Evolutionary conservation across 35 echinoderm and acorn worm genomes (phyloP).

Genomic region (Lytechinus variegatus): DNA sequence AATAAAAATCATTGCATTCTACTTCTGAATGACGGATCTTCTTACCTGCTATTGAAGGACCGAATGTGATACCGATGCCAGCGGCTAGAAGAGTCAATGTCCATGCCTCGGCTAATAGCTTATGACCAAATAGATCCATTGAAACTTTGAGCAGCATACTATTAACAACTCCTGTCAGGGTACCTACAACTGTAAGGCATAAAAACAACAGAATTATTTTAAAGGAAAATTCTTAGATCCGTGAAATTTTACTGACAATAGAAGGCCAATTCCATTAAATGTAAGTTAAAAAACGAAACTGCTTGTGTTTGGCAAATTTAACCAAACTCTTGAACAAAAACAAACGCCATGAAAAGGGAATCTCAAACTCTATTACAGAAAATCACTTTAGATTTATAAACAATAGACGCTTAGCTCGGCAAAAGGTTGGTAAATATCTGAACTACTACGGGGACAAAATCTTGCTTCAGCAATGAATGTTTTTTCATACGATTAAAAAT

Average conservation of each 20-base stretch:
- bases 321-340: no score
- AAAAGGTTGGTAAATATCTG: no score
- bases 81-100: conserved; percentile 86
- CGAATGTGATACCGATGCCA: conserved; percentile 87
- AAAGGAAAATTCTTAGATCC: not conserved
- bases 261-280: no score
- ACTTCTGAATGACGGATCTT: not conserved
- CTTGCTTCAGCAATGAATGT: no score
- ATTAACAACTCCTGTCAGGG: conserved; percentile 82
- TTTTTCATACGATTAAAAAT: no score
- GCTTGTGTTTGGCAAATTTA: no score
- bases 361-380: no score
- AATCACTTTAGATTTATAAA: no score
- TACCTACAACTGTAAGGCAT: conserved; percentile 74
- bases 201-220: not conserved
- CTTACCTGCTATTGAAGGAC: conserved; percentile 90
- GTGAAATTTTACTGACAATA: not conserved
- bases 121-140: conserved; percentile 89
- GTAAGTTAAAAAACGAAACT: no score
- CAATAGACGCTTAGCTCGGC: no score
- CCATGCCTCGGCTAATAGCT: conserved; percentile 95
- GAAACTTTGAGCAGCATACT: conserved; percentile 94
- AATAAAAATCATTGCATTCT: not conserved
- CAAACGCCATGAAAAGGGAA: no score
- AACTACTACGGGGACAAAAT: no score